These are phyloP conservation scores for Aphaenogaster ashmeadi DNA, from an alignment of 1,140 invertebrate species.

Conservation along the genomic window DNA sequence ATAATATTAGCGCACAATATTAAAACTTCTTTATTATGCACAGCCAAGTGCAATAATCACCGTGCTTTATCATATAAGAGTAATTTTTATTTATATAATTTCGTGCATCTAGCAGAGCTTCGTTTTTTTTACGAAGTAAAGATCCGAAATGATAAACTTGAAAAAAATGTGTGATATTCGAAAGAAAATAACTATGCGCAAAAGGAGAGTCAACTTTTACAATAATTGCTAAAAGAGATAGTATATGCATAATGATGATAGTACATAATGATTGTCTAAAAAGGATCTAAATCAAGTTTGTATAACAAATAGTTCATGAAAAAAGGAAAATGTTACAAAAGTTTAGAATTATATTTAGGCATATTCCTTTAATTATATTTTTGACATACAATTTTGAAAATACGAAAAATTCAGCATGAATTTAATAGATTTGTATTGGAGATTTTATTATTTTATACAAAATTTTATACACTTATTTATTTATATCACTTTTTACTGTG, in stretches of 20 bases:
- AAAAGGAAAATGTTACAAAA: background rate
- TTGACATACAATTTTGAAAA: background rate
- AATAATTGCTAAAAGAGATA: constrained; percentile 33
- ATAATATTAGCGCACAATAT: constrained; percentile 65
- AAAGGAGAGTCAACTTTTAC: constrained; percentile 55
- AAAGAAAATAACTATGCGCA: constrained; percentile 42
- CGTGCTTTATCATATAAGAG: constrained; percentile 16
- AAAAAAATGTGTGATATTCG: constrained; percentile 9
- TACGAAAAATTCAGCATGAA: constrained; percentile 39
- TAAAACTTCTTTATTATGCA: constrained; percentile 48
- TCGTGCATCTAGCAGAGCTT: background rate
- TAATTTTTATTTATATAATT: constrained; percentile 40
- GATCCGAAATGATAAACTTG: background rate
- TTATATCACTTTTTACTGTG: constrained; percentile 50
- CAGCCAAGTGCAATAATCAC: constrained; percentile 39
- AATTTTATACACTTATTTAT: constrained; percentile 63
- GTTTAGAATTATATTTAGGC: constrained; percentile 37
- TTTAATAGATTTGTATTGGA: constrained; percentile 39
- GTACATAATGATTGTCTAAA: background rate
- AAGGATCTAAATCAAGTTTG: background rate
- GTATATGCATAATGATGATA: background rate
- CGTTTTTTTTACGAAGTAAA: constrained; percentile 7
- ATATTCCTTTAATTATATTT: constrained; percentile 37
- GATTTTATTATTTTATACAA: constrained; percentile 50
- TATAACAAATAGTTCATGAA: constrained; percentile 1